Evolutionary conservation across 1,140 invertebrate genomes (phyloP).

Genomic region (Vanessa atalanta): DNA sequence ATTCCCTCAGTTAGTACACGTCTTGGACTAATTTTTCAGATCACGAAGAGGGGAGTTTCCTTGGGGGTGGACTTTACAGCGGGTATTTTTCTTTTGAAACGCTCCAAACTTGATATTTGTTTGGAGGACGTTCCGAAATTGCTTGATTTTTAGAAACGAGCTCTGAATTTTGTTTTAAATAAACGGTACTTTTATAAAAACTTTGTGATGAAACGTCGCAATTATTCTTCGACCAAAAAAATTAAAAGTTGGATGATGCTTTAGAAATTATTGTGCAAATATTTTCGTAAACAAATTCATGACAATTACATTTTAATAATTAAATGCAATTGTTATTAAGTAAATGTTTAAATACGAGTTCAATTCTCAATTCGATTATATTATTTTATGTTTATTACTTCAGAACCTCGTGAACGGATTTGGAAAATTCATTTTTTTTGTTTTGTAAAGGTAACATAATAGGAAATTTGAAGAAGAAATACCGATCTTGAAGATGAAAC

Average conservation of each 20-base stretch:
- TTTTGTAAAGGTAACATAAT: no score
- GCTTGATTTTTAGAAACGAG: conserved; percentile 36
- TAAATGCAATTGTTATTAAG: no score
- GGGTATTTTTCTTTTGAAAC: conserved; percentile 38
- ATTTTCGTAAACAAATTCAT: no score
- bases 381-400: no score
- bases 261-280: no score
- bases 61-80: conserved; percentile 28
- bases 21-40: conserved; percentile 46
- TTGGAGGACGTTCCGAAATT: conserved; percentile 27
- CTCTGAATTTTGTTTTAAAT: conserved; percentile 18
- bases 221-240: background rate
- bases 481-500: no score
- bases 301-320: no score
- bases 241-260: background rate
- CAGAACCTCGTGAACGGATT: no score
- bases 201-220: background rate
- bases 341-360: no score
- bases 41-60: conserved; percentile 37
- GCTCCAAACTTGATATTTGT: conserved; percentile 32
- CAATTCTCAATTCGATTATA: no score
- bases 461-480: no score
- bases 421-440: no score
- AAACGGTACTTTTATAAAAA: background rate
- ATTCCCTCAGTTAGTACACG: conserved; percentile 21